phyloP scores from a whole-genome alignment of 2,797 vertebrate genomes.

The Heterohyrax brucei region DNA sequence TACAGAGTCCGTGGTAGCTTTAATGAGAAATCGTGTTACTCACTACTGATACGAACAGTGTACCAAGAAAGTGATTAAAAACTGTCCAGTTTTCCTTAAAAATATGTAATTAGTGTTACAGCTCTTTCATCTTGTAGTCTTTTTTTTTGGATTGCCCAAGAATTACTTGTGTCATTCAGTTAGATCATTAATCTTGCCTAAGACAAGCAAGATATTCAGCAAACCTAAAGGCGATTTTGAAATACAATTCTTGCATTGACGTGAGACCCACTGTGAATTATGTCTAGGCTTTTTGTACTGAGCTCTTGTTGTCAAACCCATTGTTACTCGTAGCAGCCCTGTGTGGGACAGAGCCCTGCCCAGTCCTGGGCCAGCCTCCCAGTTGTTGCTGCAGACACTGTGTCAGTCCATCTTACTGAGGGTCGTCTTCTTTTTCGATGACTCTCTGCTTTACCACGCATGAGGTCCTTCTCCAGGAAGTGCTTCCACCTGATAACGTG shows the following conservation, averaged over 20 bases:
- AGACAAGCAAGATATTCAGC: not conserved
- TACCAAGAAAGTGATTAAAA: not conserved
- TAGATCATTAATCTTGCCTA: conserved; percentile 67
- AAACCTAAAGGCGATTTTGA: conserved; percentile 59
- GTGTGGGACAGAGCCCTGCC: no score
- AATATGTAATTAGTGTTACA: not conserved
- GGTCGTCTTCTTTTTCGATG: no score
- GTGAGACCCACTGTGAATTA: conserved; percentile 41
- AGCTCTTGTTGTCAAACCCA: not conserved
- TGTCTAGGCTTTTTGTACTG: conserved; percentile 62
- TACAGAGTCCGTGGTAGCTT: not conserved
- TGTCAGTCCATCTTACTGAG: no score
- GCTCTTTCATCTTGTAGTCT: not conserved
- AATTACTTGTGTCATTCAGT: conserved; percentile 37
- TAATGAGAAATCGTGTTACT: conserved; percentile 27
- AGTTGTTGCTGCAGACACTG: no score
- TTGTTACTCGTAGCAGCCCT: no score
- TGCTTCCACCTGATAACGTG: no score
- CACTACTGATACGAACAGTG: not conserved
- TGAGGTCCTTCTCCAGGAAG: no score
- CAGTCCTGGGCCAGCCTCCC: no score
- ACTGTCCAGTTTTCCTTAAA: conserved; percentile 1
- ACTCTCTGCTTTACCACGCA: no score
- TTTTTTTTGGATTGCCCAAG: conserved; percentile 27
- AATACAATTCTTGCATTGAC: conserved; percentile 56